phyloP scores from a whole-genome alignment of 2,797 vertebrate species.

The Xyrichtys novacula region DNA sequence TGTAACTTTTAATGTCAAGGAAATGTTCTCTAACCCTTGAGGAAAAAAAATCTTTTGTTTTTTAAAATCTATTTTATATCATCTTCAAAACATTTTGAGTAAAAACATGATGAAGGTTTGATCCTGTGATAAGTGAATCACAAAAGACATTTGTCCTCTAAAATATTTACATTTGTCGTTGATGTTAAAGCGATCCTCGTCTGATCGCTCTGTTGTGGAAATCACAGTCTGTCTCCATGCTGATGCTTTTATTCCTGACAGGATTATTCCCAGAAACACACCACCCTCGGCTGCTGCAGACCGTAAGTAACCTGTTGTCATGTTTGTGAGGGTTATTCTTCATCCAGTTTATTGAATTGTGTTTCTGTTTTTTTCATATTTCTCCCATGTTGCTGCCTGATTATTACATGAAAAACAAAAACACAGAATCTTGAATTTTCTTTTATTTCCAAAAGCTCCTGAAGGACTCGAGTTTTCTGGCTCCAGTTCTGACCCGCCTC shows the following conservation, averaged over 20 bases:
- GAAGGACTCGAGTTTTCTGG: constrained; percentile 90
- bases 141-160: no score
- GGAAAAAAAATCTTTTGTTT: not conserved
- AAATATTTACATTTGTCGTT: not conserved
- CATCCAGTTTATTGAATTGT: no score
- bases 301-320: constrained; percentile 82
- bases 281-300: constrained; percentile 91
- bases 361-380: constrained; percentile 14
- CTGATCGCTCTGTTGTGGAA: not conserved
- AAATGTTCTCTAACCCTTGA: no score
- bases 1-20: no score
- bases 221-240: not conserved
- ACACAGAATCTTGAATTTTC: not conserved
- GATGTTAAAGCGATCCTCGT: not conserved
- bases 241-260: constrained; percentile 61
- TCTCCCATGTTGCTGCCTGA: not conserved
- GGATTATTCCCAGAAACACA: constrained; percentile 94
- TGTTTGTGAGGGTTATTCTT: no score
- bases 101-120: no score
- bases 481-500: constrained; percentile 87
- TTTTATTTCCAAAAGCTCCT: constrained; percentile 85
- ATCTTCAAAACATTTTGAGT: no score
- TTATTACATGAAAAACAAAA: no score
- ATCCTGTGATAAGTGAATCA: no score
- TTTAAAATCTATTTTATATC: not conserved